These are phyloP conservation scores for Trachops cirrhosus DNA, from an alignment of 2,797 vertebrate genomes.

Conservation along the genomic window DNA sequence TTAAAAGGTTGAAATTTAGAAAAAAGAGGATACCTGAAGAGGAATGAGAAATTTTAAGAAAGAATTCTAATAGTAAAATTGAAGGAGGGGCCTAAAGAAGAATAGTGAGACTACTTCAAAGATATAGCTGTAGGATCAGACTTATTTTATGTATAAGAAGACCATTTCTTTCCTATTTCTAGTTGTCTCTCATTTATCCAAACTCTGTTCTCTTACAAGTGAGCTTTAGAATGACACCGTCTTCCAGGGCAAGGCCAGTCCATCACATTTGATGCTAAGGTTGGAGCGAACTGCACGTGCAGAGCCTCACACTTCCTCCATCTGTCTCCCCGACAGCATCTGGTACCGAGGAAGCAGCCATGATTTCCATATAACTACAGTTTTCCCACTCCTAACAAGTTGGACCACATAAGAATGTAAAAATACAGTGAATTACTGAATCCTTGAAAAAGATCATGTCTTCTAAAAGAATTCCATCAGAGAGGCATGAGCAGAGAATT, in stretches of 20 bases:
- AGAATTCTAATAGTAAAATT: background rate
- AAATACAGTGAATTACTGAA: background rate
- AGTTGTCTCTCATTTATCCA: background rate
- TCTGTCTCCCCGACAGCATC: background rate
- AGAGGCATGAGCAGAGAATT: background rate
- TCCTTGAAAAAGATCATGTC: background rate
- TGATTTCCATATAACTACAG: constrained; percentile 3
- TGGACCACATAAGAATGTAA: background rate
- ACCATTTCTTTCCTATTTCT: background rate
- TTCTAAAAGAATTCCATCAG: background rate
- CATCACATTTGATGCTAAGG: background rate
- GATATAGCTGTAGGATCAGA: background rate
- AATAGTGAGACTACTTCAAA: background rate
- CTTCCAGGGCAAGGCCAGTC: background rate
- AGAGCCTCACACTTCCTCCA: background rate
- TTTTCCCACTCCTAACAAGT: background rate
- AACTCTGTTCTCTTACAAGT: background rate
- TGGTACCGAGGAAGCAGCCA: background rate
- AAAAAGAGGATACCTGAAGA: background rate
- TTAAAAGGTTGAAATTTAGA: background rate
- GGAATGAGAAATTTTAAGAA: background rate
- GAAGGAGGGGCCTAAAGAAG: background rate
- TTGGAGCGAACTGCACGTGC: background rate
- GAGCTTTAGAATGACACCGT: background rate
- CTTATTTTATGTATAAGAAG: background rate